Evolutionary conservation across 2,888 invertebrate species (phyloP).

Genomic region (Mycalesis mineus): DNA sequence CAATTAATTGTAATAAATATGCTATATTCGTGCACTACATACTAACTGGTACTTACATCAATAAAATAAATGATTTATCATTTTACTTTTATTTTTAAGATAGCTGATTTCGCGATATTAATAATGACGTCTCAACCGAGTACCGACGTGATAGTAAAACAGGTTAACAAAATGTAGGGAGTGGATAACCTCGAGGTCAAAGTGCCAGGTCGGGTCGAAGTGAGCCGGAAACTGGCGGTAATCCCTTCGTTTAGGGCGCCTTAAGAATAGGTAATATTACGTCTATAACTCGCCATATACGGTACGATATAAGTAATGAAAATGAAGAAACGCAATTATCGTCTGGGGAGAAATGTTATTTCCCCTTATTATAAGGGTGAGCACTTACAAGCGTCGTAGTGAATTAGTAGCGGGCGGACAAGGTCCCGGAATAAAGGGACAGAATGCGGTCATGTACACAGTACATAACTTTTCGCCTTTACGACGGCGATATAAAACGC

Average conservation of each 20-base stretch:
- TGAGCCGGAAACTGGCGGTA: conserved; percentile 57
- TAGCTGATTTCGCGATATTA: not conserved
- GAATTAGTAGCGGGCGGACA: conserved; percentile 41
- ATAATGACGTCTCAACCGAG: not conserved
- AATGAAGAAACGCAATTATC: conserved; percentile 51
- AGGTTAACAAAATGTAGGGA: conserved; percentile 63
- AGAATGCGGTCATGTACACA: conserved; percentile 32
- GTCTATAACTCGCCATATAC: conserved; percentile 34
- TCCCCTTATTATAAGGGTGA: conserved; percentile 39
- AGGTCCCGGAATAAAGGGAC: conserved; percentile 34
- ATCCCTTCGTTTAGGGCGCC: conserved; percentile 51
- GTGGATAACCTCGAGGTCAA: conserved; percentile 64
- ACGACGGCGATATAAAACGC: conserved; percentile 25
- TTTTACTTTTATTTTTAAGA: too few relatives aligned
- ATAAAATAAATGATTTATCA: too few relatives aligned
- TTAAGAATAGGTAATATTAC: conserved; percentile 41
- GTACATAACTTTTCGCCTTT: conserved; percentile 31
- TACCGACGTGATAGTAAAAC: conserved; percentile 42
- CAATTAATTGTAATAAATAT: too few relatives aligned
- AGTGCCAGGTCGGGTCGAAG: conserved; percentile 60
- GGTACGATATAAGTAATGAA: conserved; percentile 43
- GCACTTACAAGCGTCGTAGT: conserved; percentile 40
- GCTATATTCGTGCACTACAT: too few relatives aligned
- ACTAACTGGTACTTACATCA: too few relatives aligned
- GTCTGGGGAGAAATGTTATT: conserved; percentile 38